phyloP scores from a whole-genome alignment of 2,888 invertebrate genomes.

The Philereme transversata region DNA sequence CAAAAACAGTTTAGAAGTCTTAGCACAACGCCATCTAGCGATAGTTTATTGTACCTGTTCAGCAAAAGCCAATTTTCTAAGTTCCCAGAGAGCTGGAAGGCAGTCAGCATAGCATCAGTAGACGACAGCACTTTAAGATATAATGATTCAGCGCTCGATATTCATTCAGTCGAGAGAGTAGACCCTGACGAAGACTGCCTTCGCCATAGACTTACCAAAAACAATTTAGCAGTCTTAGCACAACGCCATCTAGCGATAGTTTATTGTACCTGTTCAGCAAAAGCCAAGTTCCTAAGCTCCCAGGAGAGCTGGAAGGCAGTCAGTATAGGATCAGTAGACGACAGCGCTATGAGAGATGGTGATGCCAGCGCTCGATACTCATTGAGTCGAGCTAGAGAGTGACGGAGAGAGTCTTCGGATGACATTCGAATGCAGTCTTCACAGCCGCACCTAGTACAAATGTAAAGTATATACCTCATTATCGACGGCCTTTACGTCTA shows the following conservation, averaged over 20 bases:
- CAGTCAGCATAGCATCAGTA: slow-evolving; percentile 95
- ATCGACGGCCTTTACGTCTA: no score
- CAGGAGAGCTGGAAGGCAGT: slow-evolving; percentile 98
- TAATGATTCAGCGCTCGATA: slow-evolving; percentile 95
- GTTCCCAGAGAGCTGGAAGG: slow-evolving; percentile 97
- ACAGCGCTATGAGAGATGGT: slow-evolving; percentile 96
- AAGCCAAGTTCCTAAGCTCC: slow-evolving; percentile 95
- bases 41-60: slow-evolving; percentile 75
- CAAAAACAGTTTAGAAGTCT: no score
- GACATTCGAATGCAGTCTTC: slow-evolving; percentile 92
- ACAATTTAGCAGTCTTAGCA: no score
- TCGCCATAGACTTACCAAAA: slow-evolving; percentile 56
- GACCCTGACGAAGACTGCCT: slow-evolving; percentile 91
- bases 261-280: slow-evolving; percentile 85
- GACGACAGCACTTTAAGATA: slow-evolving; percentile 97
- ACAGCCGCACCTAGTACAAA: slow-evolving; percentile 89
- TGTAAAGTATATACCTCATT: neutral
- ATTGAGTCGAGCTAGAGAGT: slow-evolving; percentile 95
- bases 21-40: no score
- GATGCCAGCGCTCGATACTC: slow-evolving; percentile 96
- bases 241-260: no score
- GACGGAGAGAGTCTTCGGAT: slow-evolving; percentile 89
- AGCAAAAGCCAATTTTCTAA: slow-evolving; percentile 93
- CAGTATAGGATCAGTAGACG: slow-evolving; percentile 95
- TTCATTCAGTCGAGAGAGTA: slow-evolving; percentile 95